Conservation (phyloP, 2,888 invertebrate species). For the Amphipyra berbera region DNA sequence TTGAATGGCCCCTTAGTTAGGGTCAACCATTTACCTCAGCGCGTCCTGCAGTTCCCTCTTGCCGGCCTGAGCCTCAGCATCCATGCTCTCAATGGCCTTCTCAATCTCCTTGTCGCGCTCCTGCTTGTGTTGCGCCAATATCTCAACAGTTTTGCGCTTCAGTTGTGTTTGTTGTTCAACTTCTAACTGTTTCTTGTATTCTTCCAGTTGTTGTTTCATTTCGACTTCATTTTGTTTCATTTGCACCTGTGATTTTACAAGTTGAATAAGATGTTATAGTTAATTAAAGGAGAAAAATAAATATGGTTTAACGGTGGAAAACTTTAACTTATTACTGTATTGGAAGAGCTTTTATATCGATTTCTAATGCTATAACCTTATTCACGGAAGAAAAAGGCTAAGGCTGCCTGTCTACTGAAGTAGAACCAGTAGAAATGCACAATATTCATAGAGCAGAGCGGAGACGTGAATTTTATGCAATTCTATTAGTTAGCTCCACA, state of each 20-base stretch:
- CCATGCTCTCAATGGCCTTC: slow-evolving; percentile 92
- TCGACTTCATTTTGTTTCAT: slow-evolving; percentile 90
- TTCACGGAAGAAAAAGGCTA: too few species aligned
- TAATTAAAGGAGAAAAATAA: not conserved
- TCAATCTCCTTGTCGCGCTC: slow-evolving; percentile 95
- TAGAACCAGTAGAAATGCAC: too few species aligned
- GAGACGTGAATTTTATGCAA: too few species aligned
- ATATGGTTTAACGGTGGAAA: too few species aligned
- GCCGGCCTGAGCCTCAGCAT: slow-evolving; percentile 91
- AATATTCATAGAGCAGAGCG: too few species aligned
- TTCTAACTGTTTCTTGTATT: slow-evolving; percentile 91
- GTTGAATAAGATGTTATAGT: not conserved
- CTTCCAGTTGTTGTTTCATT: slow-evolving; percentile 90
- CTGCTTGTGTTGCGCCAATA: slow-evolving; percentile 92
- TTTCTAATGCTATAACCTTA: too few species aligned
- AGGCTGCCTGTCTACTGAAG: too few species aligned
- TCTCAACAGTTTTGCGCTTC: slow-evolving; percentile 91
- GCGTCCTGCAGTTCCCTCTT: slow-evolving; percentile 91
- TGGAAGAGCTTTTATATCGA: too few species aligned
- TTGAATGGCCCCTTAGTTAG: too few species aligned
- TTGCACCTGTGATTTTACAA: slow-evolving; percentile 68
- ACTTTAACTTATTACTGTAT: too few species aligned
- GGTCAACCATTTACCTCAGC: slow-evolving; percentile 70
- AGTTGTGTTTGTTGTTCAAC: slow-evolving; percentile 91
- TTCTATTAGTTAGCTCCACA: too few species aligned